Conservation (phyloP, 2,888 invertebrate genomes). For the Eupithecia tripunctaria region DNA sequence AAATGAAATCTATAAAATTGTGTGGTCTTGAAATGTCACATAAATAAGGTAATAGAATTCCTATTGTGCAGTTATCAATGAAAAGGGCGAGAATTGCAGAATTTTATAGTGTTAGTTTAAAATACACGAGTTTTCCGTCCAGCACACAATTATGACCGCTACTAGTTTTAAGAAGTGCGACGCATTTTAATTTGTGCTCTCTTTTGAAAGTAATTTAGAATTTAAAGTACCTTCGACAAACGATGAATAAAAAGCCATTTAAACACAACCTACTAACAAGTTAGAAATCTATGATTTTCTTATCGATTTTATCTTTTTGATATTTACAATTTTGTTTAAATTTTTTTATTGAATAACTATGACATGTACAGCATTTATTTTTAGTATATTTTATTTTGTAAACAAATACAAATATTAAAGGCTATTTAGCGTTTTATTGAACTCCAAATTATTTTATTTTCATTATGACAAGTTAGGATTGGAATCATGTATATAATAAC, state of each 20-base stretch:
- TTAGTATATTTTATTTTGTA: constrained; percentile 30
- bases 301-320: constrained; percentile 28
- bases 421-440: constrained; percentile 2
- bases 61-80: not conserved
- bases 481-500: too few species aligned
- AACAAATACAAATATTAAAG: constrained; percentile 30
- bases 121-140: constrained; percentile 8
- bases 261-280: constrained; percentile 7
- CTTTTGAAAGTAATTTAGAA: constrained; percentile 1
- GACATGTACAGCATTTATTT: constrained; percentile 42
- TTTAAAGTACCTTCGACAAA: not conserved
- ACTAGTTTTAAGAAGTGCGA: constrained; percentile 8
- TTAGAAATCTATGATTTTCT: constrained; percentile 17
- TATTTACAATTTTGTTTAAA: not conserved
- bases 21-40: not conserved
- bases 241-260: constrained; percentile 18
- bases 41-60: not conserved
- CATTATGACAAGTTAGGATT: not conserved
- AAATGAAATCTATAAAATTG: not conserved
- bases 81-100: not conserved
- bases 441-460: not conserved
- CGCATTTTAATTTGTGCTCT: constrained; percentile 6
- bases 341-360: constrained; percentile 5
- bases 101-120: constrained; percentile 22
- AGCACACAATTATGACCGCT: not conserved